A percentile compares a stretch with the other conserved stretches of the same genome.
Conservation (phyloP, 1,140 invertebrate species). For the Drosophila tropicalis region DNA sequence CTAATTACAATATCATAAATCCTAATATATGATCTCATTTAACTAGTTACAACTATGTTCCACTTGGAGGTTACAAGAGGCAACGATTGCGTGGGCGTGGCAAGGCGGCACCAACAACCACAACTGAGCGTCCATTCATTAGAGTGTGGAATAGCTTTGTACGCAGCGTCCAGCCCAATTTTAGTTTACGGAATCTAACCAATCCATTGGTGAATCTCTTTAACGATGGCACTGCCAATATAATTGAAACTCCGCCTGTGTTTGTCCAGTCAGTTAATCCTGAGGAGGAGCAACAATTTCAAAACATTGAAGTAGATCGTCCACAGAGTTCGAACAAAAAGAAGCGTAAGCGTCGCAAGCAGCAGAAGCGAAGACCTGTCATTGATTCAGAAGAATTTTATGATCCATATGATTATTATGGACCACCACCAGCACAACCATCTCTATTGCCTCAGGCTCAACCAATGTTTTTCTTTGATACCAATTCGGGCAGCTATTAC, state of each 20-base stretch:
- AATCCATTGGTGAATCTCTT: conserved; percentile 73
- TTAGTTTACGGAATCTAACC: conserved; percentile 68
- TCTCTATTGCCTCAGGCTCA: conserved; percentile 16
- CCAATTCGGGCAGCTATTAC: conserved; percentile 55
- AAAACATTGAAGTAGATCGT: conserved; percentile 16
- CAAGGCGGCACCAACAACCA: conserved; percentile 45
- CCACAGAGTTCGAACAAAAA: conserved; percentile 48
- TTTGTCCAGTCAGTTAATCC: conserved; percentile 34
- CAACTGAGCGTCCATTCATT: conserved; percentile 66
- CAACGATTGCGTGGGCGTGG: conserved; percentile 25
- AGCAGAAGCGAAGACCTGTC: conserved; percentile 43
- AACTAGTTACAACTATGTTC: neutral
- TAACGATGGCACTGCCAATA: conserved; percentile 64
- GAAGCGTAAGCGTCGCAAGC: conserved; percentile 67
- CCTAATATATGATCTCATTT: neutral
- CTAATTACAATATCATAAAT: too few relatives aligned
- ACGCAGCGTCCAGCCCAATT: conserved; percentile 65
- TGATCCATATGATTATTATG: conserved; percentile 53
- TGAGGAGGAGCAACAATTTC: conserved; percentile 19
- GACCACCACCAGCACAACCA: neutral
- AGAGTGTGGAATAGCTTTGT: conserved; percentile 73
- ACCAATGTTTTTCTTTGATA: conserved; percentile 63
- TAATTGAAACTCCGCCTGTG: conserved; percentile 67
- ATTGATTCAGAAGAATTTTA: conserved; percentile 42
- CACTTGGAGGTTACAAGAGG: conserved; percentile 39